Evolutionary conservation across 2,888 invertebrate species (phyloP).

Genomic region (Panzeria rudis): DNA sequence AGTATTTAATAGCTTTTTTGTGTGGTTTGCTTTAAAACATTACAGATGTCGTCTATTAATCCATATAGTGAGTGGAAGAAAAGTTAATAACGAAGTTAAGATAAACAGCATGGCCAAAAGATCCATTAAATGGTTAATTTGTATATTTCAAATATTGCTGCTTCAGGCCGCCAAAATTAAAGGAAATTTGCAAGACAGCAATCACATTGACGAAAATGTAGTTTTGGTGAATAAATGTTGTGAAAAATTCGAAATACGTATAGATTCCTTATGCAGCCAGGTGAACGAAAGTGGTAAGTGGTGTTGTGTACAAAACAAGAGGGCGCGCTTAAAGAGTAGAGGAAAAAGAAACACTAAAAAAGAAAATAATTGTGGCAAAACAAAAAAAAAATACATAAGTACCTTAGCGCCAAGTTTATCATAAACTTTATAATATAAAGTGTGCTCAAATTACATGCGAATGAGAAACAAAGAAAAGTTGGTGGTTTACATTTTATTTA

Average conservation of each 20-base stretch:
- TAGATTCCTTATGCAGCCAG: constrained; percentile 88
- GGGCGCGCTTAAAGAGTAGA: constrained; percentile 4
- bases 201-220: constrained; percentile 74
- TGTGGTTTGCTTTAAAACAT: constrained; percentile 55
- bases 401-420: constrained; percentile 38
- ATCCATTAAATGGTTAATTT: constrained; percentile 52
- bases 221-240: constrained; percentile 92
- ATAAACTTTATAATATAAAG: too few relatives aligned
- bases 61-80: constrained; percentile 56
- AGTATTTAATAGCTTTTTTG: constrained; percentile 60
- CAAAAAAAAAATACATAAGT: constrained; percentile 48
- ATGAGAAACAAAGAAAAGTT: not conserved
- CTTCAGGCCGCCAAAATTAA: constrained; percentile 10
- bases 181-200: constrained; percentile 63
- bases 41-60: constrained; percentile 64
- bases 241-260: constrained; percentile 88
- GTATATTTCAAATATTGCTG: constrained; percentile 46
- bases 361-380: constrained; percentile 40
- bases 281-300: constrained; percentile 86
- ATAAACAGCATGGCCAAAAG: constrained; percentile 62
- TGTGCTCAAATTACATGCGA: not conserved
- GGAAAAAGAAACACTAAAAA: constrained; percentile 65
- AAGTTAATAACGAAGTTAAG: constrained; percentile 38
- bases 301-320: constrained; percentile 26
- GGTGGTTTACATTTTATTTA: not conserved